A percentile compares a stretch with the other conserved stretches of the same genome.
phyloP scores from a whole-genome alignment of 2,797 vertebrate genomes.

The Setipinna tenuifilis region DNA sequence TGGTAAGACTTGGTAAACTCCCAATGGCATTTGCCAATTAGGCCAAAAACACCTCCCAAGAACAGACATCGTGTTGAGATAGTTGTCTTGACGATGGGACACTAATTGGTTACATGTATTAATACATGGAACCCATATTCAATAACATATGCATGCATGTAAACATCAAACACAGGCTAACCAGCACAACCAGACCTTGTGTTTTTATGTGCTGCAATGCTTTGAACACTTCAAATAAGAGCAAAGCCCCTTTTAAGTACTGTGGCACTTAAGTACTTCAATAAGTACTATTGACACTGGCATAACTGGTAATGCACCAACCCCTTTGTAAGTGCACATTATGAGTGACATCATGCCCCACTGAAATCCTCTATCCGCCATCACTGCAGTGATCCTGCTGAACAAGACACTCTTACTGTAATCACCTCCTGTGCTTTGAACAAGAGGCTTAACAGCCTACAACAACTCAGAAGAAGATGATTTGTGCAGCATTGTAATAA shows the following conservation, averaged over 20 bases:
- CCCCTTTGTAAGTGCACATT: neutral
- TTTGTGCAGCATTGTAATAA: neutral
- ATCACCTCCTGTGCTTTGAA: constrained; percentile 8
- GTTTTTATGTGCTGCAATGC: neutral
- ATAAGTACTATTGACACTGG: neutral
- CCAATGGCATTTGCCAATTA: neutral
- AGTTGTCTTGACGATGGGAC: neutral
- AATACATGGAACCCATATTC: neutral
- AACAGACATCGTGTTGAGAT: neutral
- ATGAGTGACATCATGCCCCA: neutral
- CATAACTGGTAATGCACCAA: neutral
- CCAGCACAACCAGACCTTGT: neutral
- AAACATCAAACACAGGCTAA: neutral
- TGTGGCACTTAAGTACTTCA: neutral
- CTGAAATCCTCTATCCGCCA: neutral
- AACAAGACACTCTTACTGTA: neutral
- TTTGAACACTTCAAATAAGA: neutral
- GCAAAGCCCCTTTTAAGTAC: neutral
- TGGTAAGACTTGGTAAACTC: neutral
- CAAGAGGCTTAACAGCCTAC: neutral
- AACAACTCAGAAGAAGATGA: neutral
- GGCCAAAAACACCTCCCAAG: neutral
- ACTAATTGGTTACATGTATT: neutral
- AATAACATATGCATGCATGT: neutral
- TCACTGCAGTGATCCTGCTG: neutral